Percentiles rank a stretch among this genome's conserved stretches.
These are phyloP conservation scores for Pseudotriccus pelzelni DNA, from an alignment of 2,797 vertebrate species.

Conservation along the genomic window DNA sequence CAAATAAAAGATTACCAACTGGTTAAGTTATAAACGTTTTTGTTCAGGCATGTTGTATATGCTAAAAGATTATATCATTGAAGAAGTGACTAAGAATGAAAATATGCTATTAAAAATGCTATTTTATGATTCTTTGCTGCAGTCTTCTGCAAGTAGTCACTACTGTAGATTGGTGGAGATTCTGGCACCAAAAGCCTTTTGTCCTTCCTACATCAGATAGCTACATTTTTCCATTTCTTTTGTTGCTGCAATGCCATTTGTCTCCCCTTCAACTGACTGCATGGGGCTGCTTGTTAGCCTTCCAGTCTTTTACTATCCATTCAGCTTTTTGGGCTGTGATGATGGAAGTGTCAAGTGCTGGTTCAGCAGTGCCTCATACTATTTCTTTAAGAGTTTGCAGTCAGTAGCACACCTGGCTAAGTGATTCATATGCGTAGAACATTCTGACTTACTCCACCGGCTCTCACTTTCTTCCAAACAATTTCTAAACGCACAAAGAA, in stretches of 20 bases:
- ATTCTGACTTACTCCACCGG: neutral
- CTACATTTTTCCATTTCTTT: neutral
- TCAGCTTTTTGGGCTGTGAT: accelerated
- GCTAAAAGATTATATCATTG: neutral
- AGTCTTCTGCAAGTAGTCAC: neutral
- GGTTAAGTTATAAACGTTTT: neutral
- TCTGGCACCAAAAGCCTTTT: neutral
- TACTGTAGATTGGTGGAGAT: neutral
- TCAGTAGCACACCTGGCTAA: neutral
- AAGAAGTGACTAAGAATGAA: neutral
- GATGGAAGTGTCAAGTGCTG: neutral
- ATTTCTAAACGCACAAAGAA: neutral
- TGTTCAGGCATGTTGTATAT: neutral
- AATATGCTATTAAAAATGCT: neutral
- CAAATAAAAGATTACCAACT: neutral
- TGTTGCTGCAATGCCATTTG: neutral
- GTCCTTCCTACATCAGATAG: neutral
- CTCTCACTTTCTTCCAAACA: neutral
- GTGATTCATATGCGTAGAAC: neutral
- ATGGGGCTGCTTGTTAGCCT: neutral
- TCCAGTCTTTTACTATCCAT: neutral
- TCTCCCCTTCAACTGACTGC: neutral
- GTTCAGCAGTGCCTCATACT: neutral
- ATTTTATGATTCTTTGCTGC: neutral
- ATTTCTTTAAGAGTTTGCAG: neutral